These are phyloP conservation scores for Phorcus lineatus DNA, from an alignment of 2,888 invertebrate species.

Conservation along the genomic window DNA sequence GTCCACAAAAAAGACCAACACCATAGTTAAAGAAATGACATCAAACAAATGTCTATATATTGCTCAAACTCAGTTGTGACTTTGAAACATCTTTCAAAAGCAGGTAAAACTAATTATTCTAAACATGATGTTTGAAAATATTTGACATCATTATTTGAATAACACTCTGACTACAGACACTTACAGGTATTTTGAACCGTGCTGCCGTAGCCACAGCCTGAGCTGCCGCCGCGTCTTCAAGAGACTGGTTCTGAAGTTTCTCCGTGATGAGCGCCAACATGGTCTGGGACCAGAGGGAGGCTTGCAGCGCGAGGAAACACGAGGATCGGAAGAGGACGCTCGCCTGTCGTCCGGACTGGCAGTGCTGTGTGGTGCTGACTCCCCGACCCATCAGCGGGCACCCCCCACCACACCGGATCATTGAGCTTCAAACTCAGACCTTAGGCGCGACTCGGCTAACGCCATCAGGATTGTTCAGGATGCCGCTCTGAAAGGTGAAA, in stretches of 20 bases:
- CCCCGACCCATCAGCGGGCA: not conserved
- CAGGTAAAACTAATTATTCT: too few relatives aligned
- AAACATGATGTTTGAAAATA: too few relatives aligned
- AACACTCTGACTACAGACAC: too few relatives aligned
- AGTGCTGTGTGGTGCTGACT: conserved; percentile 9
- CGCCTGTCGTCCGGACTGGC: not conserved
- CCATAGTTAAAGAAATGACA: too few relatives aligned
- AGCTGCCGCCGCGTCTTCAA: conserved; percentile 48
- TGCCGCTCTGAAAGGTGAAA: not conserved
- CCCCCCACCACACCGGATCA: conserved; percentile 18
- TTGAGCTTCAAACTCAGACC: conserved; percentile 15
- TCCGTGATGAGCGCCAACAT: conserved; percentile 56
- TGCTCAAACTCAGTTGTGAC: too few relatives aligned
- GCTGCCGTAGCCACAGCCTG: not conserved
- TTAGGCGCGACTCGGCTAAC: not conserved
- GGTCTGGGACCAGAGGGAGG: conserved; percentile 1
- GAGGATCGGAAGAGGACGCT: not conserved
- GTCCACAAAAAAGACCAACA: too few relatives aligned
- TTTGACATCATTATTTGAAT: too few relatives aligned
- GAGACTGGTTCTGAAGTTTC: conserved; percentile 58
- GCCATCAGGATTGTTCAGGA: not conserved
- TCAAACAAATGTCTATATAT: too few relatives aligned
- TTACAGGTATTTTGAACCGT: conserved; percentile 3
- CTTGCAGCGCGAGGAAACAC: not conserved
- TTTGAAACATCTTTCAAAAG: too few relatives aligned